Conservation (phyloP, 2,888 invertebrate species). For the Coelinius sp. region DNA sequence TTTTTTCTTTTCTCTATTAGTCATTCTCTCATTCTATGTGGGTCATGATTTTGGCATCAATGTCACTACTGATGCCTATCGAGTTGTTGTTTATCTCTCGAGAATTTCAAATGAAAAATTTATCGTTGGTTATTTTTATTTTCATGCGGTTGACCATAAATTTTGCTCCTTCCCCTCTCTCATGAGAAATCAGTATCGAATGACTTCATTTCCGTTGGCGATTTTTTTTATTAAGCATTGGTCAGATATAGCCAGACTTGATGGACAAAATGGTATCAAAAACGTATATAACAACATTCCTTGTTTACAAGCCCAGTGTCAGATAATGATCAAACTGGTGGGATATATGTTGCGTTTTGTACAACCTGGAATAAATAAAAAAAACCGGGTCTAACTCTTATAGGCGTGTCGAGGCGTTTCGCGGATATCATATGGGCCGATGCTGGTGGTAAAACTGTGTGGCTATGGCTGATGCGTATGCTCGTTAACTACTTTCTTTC, state of each 20-base stretch:
- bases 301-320: not conserved
- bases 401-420: slow-evolving; percentile 6
- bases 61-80: not conserved
- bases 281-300: not conserved
- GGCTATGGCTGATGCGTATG: too few relatives aligned
- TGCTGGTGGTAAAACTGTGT: not conserved
- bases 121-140: too few relatives aligned
- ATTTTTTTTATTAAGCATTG: too few relatives aligned
- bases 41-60: slow-evolving; percentile 22
- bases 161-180: too few relatives aligned
- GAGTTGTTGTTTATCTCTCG: not conserved
- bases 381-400: slow-evolving; percentile 1
- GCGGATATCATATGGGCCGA: not conserved
- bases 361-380: slow-evolving; percentile 4
- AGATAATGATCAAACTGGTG: not conserved
- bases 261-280: not conserved
- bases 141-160: too few relatives aligned
- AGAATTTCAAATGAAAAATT: too few relatives aligned
- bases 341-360: not conserved
- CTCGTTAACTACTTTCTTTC: too few relatives aligned
- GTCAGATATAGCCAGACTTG: too few relatives aligned
- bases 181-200: too few relatives aligned
- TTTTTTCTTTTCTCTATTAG: not conserved
- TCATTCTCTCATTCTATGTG: not conserved
- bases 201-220: too few relatives aligned